Evolutionary conservation across 2,113 vertebrate species (phyloP).

Genomic region (Cynopterus brachyotis): DNA sequence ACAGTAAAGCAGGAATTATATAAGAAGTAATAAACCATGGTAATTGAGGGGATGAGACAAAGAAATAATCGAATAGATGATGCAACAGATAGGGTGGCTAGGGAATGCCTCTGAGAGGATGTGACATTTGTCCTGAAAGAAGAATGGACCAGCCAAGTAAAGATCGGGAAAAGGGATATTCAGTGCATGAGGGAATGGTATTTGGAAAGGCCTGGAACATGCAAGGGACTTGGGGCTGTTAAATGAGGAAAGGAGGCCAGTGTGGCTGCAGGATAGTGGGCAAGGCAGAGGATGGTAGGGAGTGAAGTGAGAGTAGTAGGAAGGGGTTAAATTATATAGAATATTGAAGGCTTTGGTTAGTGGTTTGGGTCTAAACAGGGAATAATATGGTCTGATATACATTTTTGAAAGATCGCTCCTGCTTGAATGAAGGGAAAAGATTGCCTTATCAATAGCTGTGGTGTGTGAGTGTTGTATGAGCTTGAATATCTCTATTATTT

Average conservation of each 20-base stretch:
- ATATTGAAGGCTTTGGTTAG: neutral
- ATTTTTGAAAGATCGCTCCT: neutral
- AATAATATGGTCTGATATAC: neutral
- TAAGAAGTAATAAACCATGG: neutral
- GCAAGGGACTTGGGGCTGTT: neutral
- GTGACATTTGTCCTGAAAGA: neutral
- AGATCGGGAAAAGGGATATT: neutral
- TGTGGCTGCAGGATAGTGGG: neutral
- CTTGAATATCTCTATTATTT: neutral
- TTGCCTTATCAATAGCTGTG: neutral
- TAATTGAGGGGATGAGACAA: neutral
- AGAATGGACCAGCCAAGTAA: neutral
- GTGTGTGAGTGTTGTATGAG: neutral
- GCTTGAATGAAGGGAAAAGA: neutral
- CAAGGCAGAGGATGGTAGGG: neutral
- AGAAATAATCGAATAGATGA: neutral
- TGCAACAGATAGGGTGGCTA: rapidly evolving
- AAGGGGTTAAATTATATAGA: neutral
- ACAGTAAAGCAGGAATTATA: neutral
- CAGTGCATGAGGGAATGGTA: neutral
- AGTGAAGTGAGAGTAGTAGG: too few species aligned
- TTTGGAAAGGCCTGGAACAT: neutral
- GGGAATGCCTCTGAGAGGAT: neutral
- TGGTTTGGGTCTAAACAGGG: neutral
- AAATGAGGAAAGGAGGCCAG: neutral